phyloP scores from a whole-genome alignment of 2,888 invertebrate genomes.

The Philhelius pedissequus region DNA sequence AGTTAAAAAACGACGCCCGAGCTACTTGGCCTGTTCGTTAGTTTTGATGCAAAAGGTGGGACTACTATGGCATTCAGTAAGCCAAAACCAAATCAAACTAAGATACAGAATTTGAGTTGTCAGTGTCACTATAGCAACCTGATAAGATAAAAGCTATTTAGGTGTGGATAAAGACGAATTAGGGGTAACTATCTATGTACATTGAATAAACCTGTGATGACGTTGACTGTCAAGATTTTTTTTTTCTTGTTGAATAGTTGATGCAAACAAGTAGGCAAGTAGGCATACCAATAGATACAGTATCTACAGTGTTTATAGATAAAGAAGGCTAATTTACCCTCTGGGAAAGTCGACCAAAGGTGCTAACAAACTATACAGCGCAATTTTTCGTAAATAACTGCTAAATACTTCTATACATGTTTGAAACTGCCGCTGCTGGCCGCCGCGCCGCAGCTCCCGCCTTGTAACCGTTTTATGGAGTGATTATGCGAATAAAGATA shows the following conservation, averaged over 20 bases:
- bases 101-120: conserved; percentile 57
- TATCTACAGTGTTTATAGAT: conserved; percentile 50
- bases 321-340: conserved; percentile 56
- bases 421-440: conserved; percentile 57
- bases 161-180: conserved; percentile 34
- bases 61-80: conserved; percentile 7
- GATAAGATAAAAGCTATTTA: conserved; percentile 64
- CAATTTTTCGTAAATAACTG: conserved; percentile 41
- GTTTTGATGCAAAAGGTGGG: conserved; percentile 27
- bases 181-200: conserved; percentile 21
- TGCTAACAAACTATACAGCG: conserved; percentile 47
- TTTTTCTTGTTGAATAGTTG: conserved; percentile 26
- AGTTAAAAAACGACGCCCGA: background rate
- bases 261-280: conserved; percentile 50
- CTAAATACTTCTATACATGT: conserved; percentile 45
- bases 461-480: conserved; percentile 56
- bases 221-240: conserved; percentile 38
- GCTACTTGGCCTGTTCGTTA: conserved; percentile 36
- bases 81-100: background rate
- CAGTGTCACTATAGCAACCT: conserved; percentile 59
- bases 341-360: conserved; percentile 66
- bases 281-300: conserved; percentile 3
- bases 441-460: too few relatives aligned
- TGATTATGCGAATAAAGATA: conserved; percentile 51
- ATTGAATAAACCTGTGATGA: conserved; percentile 34